These are phyloP conservation scores for Andrena marginata DNA, from an alignment of 2,888 invertebrate genomes.

Conservation along the genomic window DNA sequence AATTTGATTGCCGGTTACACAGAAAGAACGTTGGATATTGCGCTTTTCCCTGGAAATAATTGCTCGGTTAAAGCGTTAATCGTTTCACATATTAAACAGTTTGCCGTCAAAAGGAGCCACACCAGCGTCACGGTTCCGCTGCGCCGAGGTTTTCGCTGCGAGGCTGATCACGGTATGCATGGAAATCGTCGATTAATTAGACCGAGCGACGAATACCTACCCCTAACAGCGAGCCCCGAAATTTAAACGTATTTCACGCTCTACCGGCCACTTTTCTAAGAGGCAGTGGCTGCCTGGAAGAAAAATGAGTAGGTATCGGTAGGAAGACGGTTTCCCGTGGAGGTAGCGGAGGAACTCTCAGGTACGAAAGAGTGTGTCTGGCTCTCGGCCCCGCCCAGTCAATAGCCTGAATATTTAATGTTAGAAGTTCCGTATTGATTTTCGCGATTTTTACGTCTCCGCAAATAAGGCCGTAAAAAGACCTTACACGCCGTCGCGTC, in stretches of 20 bases:
- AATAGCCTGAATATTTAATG: conserved; percentile 85
- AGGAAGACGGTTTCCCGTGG: conserved; percentile 20
- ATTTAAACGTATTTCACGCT: background rate
- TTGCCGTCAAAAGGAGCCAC: conserved; percentile 40
- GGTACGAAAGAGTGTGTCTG: conserved; percentile 69
- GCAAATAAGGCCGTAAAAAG: conserved; percentile 84
- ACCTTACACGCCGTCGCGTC: conserved; percentile 61
- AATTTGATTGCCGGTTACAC: conserved; percentile 61
- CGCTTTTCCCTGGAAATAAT: conserved; percentile 59
- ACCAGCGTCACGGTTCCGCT: too few species aligned
- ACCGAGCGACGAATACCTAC: conserved; percentile 28
- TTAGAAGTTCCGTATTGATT: conserved; percentile 85
- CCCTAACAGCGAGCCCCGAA: background rate
- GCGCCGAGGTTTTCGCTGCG: too few species aligned
- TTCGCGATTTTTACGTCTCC: conserved; percentile 85
- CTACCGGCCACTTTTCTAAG: background rate
- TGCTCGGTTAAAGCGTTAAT: conserved; percentile 60
- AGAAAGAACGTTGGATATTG: conserved; percentile 59
- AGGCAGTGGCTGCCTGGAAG: background rate
- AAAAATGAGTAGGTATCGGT: background rate
- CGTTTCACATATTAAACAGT: conserved; percentile 55
- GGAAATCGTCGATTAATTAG: too few species aligned
- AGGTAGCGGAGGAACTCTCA: conserved; percentile 38
- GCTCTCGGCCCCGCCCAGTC: conserved; percentile 80
- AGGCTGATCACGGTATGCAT: too few species aligned